These are phyloP conservation scores for Pedionomus torquatus DNA, from an alignment of 2,113 vertebrate genomes.

Conservation along the genomic window DNA sequence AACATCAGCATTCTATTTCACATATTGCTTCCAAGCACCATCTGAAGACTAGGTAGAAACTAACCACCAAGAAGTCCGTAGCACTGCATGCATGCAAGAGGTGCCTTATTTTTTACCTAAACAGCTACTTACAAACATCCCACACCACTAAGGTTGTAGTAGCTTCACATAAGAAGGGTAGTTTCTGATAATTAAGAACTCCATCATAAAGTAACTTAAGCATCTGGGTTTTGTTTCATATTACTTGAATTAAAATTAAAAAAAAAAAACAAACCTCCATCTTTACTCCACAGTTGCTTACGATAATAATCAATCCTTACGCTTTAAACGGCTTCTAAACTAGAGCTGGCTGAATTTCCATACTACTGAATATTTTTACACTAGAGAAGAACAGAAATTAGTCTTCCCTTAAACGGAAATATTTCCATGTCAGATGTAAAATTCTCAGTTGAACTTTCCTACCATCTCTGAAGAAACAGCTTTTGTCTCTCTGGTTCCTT, in stretches of 20 bases:
- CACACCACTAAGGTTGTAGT: background rate
- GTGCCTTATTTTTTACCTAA: background rate
- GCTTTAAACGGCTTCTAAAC: background rate
- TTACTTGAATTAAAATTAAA: background rate
- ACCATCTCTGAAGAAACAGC: background rate
- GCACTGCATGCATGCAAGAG: background rate
- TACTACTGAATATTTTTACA: background rate
- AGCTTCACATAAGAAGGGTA: background rate
- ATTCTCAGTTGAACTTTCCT: background rate
- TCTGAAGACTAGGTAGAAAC: constrained; percentile 30
- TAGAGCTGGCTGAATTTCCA: background rate
- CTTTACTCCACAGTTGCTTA: background rate
- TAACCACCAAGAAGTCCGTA: background rate
- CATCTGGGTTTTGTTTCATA: background rate
- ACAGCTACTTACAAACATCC: background rate
- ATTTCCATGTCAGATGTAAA: background rate
- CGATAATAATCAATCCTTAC: background rate
- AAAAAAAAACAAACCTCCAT: background rate
- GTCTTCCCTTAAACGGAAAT: background rate
- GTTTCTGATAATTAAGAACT: background rate
- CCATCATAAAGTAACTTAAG: background rate
- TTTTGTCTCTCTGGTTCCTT: background rate
- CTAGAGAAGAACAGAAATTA: background rate
- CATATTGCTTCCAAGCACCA: background rate
- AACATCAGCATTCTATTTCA: constrained; percentile 26